phyloP scores from a whole-genome alignment of 2,888 invertebrate species.

The Eristalis tenax region DNA sequence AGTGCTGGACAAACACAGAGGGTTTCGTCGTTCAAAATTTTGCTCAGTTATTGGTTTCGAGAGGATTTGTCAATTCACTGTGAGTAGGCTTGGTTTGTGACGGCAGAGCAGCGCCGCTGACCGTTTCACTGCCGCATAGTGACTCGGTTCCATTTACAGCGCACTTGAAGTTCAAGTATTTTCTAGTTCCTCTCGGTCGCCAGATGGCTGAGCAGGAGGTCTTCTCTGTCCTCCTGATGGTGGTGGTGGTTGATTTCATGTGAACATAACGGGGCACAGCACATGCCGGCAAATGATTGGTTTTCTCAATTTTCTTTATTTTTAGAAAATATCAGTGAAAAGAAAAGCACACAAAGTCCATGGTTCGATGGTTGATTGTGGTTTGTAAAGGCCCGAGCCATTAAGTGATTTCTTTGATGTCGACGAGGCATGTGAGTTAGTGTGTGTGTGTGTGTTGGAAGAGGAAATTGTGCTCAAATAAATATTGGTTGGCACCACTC shows the following conservation, averaged over 20 bases:
- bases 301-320: neutral
- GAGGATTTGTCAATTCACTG: slow-evolving; percentile 14
- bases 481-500: neutral
- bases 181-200: slow-evolving; percentile 4
- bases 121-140: neutral
- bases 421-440: neutral
- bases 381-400: neutral
- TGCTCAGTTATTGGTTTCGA: slow-evolving; percentile 45
- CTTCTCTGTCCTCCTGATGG: no score
- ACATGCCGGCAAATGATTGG: neutral
- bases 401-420: neutral
- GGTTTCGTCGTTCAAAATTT: slow-evolving; percentile 23
- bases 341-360: neutral
- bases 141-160: slow-evolving; percentile 1
- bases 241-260: neutral
- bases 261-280: no score
- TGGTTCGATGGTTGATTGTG: neutral
- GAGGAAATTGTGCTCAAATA: neutral
- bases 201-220: neutral
- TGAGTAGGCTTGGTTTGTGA: neutral
- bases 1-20: slow-evolving; percentile 48
- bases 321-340: neutral
- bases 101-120: neutral
- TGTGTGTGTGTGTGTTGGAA: neutral
- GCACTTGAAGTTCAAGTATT: slow-evolving; percentile 18